phyloP scores from a whole-genome alignment of 2,888 invertebrate species.

The Andrena bicolor region DNA sequence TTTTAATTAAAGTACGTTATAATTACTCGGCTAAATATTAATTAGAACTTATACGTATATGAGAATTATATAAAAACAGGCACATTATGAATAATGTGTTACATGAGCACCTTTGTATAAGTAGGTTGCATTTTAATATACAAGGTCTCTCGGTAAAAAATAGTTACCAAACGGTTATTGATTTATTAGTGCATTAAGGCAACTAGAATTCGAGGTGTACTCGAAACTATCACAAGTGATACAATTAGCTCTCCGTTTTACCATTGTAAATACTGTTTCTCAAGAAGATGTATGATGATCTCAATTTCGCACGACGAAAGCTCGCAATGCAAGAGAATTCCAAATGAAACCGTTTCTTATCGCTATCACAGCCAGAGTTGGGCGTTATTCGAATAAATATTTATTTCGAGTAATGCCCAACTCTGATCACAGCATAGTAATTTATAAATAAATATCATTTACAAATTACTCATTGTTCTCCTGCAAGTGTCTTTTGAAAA shows the following conservation, averaged over 20 bases:
- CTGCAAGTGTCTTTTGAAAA: not conserved
- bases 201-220: conserved; percentile 77
- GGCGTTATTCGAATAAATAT: no score
- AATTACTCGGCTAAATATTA: conserved; percentile 34
- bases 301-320: conserved; percentile 25
- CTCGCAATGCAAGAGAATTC: conserved; percentile 43
- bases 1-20: conserved; percentile 47
- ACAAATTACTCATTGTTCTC: not conserved
- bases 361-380: conserved; percentile 17
- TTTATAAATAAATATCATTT: conserved; percentile 18
- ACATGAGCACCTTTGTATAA: conserved; percentile 68
- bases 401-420: no score
- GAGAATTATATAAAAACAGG: conserved; percentile 66
- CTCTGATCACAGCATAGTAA: conserved; percentile 36
- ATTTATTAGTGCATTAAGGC: conserved; percentile 80
- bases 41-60: conserved; percentile 46
- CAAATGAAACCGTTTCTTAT: conserved; percentile 52
- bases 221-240: conserved; percentile 77
- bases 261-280: conserved; percentile 46
- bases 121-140: conserved; percentile 68
- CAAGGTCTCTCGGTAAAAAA: conserved; percentile 71
- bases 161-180: conserved; percentile 78
- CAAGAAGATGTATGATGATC: conserved; percentile 23
- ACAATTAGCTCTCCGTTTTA: conserved; percentile 53
- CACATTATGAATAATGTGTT: conserved; percentile 66